Evolutionary conservation across 2,797 vertebrate species (phyloP).

Genomic region (Lacerta viridis): DNA sequence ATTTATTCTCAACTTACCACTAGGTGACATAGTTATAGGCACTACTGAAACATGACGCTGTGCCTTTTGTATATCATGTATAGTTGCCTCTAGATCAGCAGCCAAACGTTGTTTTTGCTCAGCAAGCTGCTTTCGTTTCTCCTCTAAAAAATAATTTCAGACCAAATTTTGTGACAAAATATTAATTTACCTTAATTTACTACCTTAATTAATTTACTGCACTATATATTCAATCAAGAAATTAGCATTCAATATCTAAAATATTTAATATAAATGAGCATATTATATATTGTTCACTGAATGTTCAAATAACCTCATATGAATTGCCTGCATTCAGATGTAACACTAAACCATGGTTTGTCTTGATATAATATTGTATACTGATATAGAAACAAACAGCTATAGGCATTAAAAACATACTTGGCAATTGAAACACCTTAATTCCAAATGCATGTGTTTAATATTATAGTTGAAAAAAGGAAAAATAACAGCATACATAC

Average conservation of each 20-base stretch:
- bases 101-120: slow-evolving; percentile 16
- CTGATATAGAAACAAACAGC: background rate
- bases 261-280: background rate
- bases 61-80: slow-evolving; percentile 4
- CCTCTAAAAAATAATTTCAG: slow-evolving; percentile 29
- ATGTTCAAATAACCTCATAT: background rate
- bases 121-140: slow-evolving; percentile 14
- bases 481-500: slow-evolving; percentile 19
- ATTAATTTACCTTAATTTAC: background rate
- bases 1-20: slow-evolving; percentile 22
- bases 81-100: slow-evolving; percentile 21
- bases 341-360: background rate
- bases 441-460: background rate
- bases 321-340: background rate
- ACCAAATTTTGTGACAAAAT: background rate
- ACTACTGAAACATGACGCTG: background rate
- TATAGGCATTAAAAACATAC: background rate
- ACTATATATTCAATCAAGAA: background rate
- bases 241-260: background rate
- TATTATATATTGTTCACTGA: background rate
- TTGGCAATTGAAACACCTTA: slow-evolving; percentile 1
- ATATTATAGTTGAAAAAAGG: slow-evolving; percentile 5
- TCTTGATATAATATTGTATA: background rate
- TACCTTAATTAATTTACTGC: background rate
- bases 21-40: background rate